phyloP scores from a whole-genome alignment of 2,797 vertebrate species.

The Gymnoscopelus braueri region DNA sequence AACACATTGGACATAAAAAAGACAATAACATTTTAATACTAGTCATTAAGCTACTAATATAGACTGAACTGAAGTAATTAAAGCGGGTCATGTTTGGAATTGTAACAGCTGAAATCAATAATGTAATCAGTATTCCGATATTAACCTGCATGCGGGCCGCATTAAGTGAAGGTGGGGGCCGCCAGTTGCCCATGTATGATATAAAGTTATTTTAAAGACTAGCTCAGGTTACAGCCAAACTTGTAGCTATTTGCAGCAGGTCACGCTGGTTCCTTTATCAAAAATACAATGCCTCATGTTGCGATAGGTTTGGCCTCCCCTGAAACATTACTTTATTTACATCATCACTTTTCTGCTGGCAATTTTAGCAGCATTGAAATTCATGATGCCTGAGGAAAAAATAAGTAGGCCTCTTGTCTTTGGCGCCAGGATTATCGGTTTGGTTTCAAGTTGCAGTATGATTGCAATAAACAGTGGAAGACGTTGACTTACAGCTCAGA shows the following conservation, averaged over 20 bases:
- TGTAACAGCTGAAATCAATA: no score
- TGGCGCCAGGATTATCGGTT: not conserved
- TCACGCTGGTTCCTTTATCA: not conserved
- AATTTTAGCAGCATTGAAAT: conserved; percentile 4
- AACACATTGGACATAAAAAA: no score
- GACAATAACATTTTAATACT: no score
- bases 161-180: no score
- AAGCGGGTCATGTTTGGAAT: no score
- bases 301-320: not conserved
- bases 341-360: not conserved
- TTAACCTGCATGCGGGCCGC: no score
- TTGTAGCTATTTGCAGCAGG: conserved; percentile 22
- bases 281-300: conserved; percentile 1
- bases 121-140: no score
- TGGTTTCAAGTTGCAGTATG: conserved; percentile 17
- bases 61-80: no score
- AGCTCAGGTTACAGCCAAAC: conserved; percentile 6
- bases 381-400: not conserved
- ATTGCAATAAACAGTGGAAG: conserved; percentile 30
- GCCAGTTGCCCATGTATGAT: no score
- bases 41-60: no score
- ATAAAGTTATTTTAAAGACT: conserved; percentile 2
- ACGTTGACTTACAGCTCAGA: conserved; percentile 33
- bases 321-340: not conserved
- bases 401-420: not conserved